These are phyloP conservation scores for Mesorhabditis sp. DNA, from an alignment of 2,888 invertebrate genomes.

Conservation along the genomic window DNA sequence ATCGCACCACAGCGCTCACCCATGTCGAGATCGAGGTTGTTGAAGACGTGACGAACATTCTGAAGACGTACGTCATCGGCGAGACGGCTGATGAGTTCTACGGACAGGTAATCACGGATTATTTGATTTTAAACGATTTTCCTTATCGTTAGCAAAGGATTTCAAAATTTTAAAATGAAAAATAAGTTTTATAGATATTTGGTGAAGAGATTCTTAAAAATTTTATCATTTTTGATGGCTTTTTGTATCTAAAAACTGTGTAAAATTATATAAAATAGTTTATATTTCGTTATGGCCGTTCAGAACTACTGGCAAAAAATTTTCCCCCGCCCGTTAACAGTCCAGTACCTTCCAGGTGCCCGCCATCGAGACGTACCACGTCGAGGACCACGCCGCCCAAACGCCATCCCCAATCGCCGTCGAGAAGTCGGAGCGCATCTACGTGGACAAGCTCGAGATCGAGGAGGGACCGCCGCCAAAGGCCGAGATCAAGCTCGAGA, in stretches of 20 bases:
- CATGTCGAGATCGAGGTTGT: constrained; percentile 54
- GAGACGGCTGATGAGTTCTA: constrained; percentile 44
- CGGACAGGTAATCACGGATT: constrained; percentile 13
- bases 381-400: constrained; percentile 40
- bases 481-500: constrained; percentile 43
- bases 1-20: constrained; percentile 47
- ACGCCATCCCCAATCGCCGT: constrained; percentile 30
- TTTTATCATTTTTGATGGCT: too few relatives aligned
- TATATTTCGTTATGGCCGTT: too few relatives aligned
- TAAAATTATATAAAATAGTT: too few relatives aligned
- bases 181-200: too few relatives aligned
- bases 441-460: constrained; percentile 46
- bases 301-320: too few relatives aligned
- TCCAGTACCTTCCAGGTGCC: constrained; percentile 15
- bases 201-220: too few relatives aligned
- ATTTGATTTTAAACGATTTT: constrained; percentile 7
- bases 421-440: constrained; percentile 40
- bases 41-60: constrained; percentile 55
- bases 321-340: too few relatives aligned
- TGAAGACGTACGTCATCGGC: constrained; percentile 56
- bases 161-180: neutral
- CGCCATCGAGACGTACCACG: constrained; percentile 18
- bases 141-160: neutral
- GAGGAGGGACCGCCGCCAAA: constrained; percentile 32
- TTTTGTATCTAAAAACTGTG: too few relatives aligned